These are phyloP conservation scores for Vulpes lagopus DNA, from an alignment of 2,113 vertebrate genomes.

Conservation along the genomic window DNA sequence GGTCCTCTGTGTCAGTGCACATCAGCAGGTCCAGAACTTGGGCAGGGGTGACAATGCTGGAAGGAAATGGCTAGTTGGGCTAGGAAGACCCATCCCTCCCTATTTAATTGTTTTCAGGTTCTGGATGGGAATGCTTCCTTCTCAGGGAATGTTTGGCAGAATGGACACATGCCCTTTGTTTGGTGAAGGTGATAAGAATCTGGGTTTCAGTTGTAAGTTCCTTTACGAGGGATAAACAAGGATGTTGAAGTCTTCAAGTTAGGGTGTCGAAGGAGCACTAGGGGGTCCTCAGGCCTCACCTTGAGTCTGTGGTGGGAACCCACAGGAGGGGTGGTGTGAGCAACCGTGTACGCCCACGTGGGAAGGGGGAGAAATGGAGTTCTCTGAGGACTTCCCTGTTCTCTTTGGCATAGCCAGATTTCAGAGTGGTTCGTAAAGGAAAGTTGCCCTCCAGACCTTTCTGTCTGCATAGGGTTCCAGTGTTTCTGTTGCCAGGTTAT, in stretches of 20 bases:
- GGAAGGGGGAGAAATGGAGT: background rate
- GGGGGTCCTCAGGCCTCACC: no score
- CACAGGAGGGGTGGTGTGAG: background rate
- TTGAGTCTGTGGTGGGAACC: background rate
- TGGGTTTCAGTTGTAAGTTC: background rate
- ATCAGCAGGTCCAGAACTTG: background rate
- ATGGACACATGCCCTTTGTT: background rate
- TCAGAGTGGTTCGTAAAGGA: background rate
- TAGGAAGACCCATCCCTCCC: background rate
- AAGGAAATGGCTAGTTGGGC: background rate
- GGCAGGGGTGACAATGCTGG: background rate
- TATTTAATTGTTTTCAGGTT: background rate
- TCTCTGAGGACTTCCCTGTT: background rate
- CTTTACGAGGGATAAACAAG: background rate
- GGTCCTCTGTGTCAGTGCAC: background rate
- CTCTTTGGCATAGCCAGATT: background rate
- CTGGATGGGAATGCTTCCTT: background rate
- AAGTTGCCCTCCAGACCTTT: background rate
- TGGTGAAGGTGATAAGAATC: constrained; percentile 30
- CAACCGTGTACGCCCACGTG: background rate
- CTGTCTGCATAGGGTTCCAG: background rate
- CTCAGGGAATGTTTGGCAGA: background rate
- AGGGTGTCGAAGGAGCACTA: background rate
- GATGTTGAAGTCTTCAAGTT: background rate
- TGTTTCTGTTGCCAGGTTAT: background rate